phyloP scores from a whole-genome alignment of 1,140 invertebrate genomes.

The Atta cephalotes region DNA sequence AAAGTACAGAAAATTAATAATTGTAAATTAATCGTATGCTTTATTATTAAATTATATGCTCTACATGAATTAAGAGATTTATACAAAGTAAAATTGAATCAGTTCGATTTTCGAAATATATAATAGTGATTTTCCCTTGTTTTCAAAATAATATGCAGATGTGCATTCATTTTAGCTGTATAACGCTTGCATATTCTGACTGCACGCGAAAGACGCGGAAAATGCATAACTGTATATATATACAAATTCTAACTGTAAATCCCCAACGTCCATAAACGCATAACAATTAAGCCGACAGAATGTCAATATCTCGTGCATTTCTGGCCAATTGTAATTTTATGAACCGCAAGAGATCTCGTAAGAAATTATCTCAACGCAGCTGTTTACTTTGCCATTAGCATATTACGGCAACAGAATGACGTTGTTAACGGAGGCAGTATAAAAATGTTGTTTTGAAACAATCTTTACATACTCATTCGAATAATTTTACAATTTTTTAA shows the following conservation, averaged over 20 bases:
- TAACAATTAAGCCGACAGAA: slow-evolving; percentile 40
- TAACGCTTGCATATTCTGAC: not conserved
- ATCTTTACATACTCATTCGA: not conserved
- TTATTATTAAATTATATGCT: not conserved
- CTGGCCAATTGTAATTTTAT: slow-evolving; percentile 9
- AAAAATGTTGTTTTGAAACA: slow-evolving; percentile 15
- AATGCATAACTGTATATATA: slow-evolving; percentile 37
- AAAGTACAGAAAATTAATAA: not conserved
- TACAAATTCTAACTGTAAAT: slow-evolving; percentile 50
- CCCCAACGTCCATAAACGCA: not conserved
- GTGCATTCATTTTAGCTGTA: not conserved
- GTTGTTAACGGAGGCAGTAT: not conserved
- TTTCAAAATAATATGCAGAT: not conserved
- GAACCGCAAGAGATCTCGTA: not conserved
- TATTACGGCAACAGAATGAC: not conserved
- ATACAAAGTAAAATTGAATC: not conserved
- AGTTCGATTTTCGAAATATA: not conserved
- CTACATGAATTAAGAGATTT: not conserved
- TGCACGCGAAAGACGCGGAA: not conserved
- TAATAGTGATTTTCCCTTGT: not conserved
- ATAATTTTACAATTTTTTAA: slow-evolving; percentile 9
- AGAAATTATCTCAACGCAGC: not conserved
- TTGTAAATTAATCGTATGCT: not conserved
- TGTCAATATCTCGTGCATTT: slow-evolving; percentile 7
- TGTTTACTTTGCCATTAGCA: not conserved